Conservation (phyloP, 2,113 vertebrate genomes). For the Oxygymnocypris stewartii region DNA sequence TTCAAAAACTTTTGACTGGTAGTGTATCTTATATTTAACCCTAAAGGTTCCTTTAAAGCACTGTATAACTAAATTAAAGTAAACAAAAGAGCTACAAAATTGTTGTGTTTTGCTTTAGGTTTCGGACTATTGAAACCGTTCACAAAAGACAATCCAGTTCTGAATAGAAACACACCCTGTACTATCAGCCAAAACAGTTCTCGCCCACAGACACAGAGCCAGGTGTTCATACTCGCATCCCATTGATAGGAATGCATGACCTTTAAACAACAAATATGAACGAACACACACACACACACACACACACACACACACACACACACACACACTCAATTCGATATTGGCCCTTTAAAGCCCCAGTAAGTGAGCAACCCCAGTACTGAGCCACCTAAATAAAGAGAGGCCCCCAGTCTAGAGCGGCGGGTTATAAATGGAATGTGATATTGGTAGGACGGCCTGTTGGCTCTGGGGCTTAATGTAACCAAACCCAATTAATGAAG, state of each 20-base stretch:
- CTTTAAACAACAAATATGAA: conserved; percentile 68
- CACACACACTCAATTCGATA: no score
- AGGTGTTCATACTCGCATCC: conserved; percentile 58
- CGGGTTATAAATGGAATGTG: conserved; percentile 73
- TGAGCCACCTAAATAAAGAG: conserved; percentile 62
- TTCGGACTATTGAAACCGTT: not conserved
- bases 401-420: conserved; percentile 59
- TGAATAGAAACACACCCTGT: conserved; percentile 38
- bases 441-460: conserved; percentile 75
- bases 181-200: conserved; percentile 8
- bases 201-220: conserved; percentile 46
- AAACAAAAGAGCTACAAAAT: not conserved
- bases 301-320: no score
- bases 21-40: not conserved
- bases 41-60: not conserved
- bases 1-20: no score
- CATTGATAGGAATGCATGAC: conserved; percentile 48
- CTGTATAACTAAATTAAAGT: not conserved
- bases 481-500: conserved; percentile 81
- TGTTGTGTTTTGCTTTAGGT: conserved; percentile 2
- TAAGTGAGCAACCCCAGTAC: conserved; percentile 50
- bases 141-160: conserved; percentile 32
- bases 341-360: conserved; percentile 37
- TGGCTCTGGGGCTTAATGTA: conserved; percentile 77
- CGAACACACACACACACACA: conserved; percentile 57